Evolutionary conservation across 92 coral and sea anemone species (phyloP).

Genomic region (Parazoanthus atlanticus): DNA sequence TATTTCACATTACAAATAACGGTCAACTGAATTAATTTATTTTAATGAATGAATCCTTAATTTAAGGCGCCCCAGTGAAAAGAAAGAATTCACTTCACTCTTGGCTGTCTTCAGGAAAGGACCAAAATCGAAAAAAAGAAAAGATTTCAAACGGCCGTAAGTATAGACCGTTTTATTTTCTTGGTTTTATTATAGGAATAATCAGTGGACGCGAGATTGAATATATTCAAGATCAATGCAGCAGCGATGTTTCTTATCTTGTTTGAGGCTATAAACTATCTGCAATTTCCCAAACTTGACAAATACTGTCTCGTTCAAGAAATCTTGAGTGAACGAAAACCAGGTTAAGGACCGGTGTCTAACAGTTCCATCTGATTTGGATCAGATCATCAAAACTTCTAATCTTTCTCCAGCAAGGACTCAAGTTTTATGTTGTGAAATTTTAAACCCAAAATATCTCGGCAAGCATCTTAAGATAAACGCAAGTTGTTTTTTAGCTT

Average conservation of each 20-base stretch:
- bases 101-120: conserved; percentile 43
- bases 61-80: conserved; percentile 66
- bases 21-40: conserved; percentile 86
- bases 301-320: background rate
- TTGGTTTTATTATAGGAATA: background rate
- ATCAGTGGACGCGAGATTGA: background rate
- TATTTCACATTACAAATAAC: conserved; percentile 90
- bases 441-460: conserved; percentile 81
- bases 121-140: conserved; percentile 20
- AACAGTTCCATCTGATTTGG: conserved; percentile 46
- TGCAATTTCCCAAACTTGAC: conserved; percentile 1
- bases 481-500: conserved; percentile 39
- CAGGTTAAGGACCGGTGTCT: conserved; percentile 27
- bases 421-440: conserved; percentile 80
- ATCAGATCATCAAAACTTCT: conserved; percentile 67
- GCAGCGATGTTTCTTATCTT: conserved; percentile 20
- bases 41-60: conserved; percentile 82
- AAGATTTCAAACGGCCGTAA: conserved; percentile 11
- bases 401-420: conserved; percentile 75
- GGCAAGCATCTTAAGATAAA: conserved; percentile 72
- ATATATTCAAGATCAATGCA: conserved; percentile 20
- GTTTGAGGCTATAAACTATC: conserved; percentile 22
- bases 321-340: background rate
- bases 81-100: conserved; percentile 54
- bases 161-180: conserved; percentile 24